phyloP scores from a whole-genome alignment of 2,888 invertebrate species.

The Pammene fasciana region DNA sequence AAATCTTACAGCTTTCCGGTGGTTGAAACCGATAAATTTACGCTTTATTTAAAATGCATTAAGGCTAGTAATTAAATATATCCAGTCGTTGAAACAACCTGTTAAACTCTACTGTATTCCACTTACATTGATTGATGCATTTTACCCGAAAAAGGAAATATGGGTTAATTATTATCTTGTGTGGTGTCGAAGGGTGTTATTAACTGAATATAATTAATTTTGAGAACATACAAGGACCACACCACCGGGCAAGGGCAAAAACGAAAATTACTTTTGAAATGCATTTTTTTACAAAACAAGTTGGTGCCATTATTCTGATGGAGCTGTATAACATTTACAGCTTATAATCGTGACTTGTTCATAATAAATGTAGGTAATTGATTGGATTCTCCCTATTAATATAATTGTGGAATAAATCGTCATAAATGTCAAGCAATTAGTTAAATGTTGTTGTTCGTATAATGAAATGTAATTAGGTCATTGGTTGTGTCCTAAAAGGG shows the following conservation, averaged over 20 bases:
- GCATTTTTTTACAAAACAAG: too few relatives aligned
- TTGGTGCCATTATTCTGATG: too few relatives aligned
- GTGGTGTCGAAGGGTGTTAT: slow-evolving; percentile 25
- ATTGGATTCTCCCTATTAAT: slow-evolving; percentile 1
- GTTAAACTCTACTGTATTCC: neutral
- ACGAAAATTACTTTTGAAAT: too few relatives aligned
- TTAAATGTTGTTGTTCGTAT: neutral
- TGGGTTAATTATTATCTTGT: slow-evolving; percentile 30
- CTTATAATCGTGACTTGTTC: slow-evolving; percentile 9
- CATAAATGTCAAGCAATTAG: slow-evolving; percentile 8
- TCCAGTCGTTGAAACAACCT: neutral
- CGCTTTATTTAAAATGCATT: too few relatives aligned
- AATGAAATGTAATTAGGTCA: slow-evolving; percentile 20
- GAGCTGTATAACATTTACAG: neutral
- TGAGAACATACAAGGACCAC: slow-evolving; percentile 1
- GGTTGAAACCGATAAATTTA: neutral
- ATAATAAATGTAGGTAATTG: slow-evolving; percentile 3
- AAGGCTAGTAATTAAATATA: neutral
- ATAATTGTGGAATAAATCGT: neutral
- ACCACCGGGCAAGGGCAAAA: neutral
- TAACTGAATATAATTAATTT: slow-evolving; percentile 26
- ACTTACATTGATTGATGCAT: slow-evolving; percentile 30
- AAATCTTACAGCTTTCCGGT: slow-evolving; percentile 2
- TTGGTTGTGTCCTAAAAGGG: slow-evolving; percentile 17
- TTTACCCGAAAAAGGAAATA: slow-evolving; percentile 23